Conservation (phyloP, 2,113 vertebrate species). For the Puffinus mauretanicus region DNA sequence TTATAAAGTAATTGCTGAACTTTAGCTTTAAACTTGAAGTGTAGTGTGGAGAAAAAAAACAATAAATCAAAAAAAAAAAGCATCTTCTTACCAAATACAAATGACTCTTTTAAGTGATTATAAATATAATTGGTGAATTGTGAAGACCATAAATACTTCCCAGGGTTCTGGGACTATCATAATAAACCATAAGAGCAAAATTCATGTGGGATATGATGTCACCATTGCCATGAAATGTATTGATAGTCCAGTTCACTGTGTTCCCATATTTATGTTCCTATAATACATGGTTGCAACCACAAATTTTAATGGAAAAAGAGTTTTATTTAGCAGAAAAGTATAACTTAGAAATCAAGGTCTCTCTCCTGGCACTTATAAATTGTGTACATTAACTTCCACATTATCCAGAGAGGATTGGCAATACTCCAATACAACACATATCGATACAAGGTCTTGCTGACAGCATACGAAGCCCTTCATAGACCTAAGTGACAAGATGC, state of each 20-base stretch:
- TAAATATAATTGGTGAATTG: background rate
- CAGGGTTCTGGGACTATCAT: background rate
- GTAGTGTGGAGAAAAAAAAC: slow-evolving; percentile 2
- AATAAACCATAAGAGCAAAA: background rate
- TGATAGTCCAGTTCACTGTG: background rate
- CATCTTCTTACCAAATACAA: slow-evolving; percentile 5
- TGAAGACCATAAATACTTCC: background rate
- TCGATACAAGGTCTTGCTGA: background rate
- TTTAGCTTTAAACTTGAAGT: background rate
- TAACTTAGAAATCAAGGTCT: background rate
- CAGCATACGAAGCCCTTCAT: background rate
- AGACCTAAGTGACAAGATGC: background rate
- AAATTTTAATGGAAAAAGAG: background rate
- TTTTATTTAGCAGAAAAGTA: background rate
- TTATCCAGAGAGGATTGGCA: background rate
- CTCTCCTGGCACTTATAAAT: background rate
- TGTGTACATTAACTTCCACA: background rate
- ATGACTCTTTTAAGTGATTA: background rate
- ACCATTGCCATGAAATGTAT: background rate
- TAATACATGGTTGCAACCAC: background rate
- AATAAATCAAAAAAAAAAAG: background rate
- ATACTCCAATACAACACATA: fast-evolving
- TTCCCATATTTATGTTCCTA: background rate
- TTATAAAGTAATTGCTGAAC: slow-evolving; percentile 26
- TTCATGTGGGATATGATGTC: background rate